Base-by-base conservation (phyloP, 30 jellyfish, hydroid and myxozoan genomes). In the Calvadosia cruxmelitensis region DNA sequence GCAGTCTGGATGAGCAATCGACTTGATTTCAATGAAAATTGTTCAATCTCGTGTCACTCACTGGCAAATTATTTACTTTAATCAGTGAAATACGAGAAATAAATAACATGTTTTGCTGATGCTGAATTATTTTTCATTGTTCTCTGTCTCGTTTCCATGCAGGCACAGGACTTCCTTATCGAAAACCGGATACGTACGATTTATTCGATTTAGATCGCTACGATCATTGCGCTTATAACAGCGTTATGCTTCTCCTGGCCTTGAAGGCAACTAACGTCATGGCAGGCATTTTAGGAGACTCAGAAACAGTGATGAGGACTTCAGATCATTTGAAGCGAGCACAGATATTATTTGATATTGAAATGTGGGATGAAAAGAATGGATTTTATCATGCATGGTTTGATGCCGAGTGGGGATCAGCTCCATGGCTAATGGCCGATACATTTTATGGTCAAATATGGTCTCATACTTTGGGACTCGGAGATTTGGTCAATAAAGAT, bases 371-470 rank as follows among this genome's bases (percentile, higher is more conserved):
- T 63, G 95, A 89, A 27, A 81, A 73, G 53, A 83, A 80, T 36
- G 91, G 81, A 0, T 89, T 89, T 73, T 89, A 89, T 63, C 98
- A 89, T 52, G 95, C 98, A 1, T 89, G 98, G 98, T 89, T 89
- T 49, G 98, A 89, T 63, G 95, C 86, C 25, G 98, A 89, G 34
- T 89, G 95, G 95, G 98, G 98, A 1, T 81, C 98, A 1, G 94
- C 98, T 3, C 66, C 93, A 10, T 89, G 98, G 98, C 50, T 89
- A 27, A 89, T 89, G 98, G 64, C 94, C n/a, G 98, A 89, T 65
- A 73, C 88, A 2, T 73, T 89, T 50, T 89, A 89, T 61, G 98
- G 95, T 27, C 98, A 89, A 52, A 94, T 89, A 0, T 89, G 98
- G 98, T 91, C 95, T 49, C 80, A 89, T 63, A 89, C 98, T 0